Evolutionary conservation across 2,888 invertebrate genomes (phyloP).

Genomic region (Monochamus alternatus): DNA sequence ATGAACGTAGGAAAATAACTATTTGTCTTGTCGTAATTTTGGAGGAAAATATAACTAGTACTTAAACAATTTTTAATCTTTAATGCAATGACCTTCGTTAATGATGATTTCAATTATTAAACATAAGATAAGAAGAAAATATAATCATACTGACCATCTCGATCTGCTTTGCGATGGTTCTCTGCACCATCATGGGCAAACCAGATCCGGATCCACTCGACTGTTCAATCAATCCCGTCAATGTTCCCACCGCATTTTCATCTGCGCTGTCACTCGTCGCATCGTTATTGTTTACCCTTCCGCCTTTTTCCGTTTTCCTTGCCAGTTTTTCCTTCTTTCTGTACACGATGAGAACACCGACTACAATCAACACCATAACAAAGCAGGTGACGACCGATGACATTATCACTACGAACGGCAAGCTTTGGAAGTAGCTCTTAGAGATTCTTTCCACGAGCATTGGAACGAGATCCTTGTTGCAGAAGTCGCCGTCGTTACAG

Average conservation of each 20-base stretch:
- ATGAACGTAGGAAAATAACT: too few species aligned
- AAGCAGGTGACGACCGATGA: constrained; percentile 39
- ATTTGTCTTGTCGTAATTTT: too few species aligned
- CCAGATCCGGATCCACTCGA: constrained; percentile 36
- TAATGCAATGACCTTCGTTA: too few species aligned
- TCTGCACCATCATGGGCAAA: constrained; percentile 44
- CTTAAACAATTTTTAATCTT: too few species aligned
- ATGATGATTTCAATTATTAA: too few species aligned
- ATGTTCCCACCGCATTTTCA: not conserved
- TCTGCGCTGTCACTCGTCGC: not conserved
- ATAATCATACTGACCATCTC: constrained; percentile 44
- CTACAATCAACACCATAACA: constrained; percentile 25
- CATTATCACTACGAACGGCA: constrained; percentile 39
- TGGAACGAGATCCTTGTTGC: constrained; percentile 51
- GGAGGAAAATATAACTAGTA: too few species aligned
- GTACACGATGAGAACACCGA: constrained; percentile 28
- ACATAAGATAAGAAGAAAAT: too few species aligned
- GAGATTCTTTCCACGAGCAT: constrained; percentile 9
- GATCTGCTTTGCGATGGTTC: constrained; percentile 50
- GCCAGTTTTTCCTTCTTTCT: not conserved
- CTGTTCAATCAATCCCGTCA: constrained; percentile 30
- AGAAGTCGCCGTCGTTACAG: constrained; percentile 52
- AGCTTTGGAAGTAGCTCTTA: not conserved
- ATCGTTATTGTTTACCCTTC: not conserved
- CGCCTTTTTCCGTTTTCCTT: not conserved